These are phyloP conservation scores for Lates calcarifer DNA, from an alignment of 2,113 vertebrate genomes.

Conservation along the genomic window DNA sequence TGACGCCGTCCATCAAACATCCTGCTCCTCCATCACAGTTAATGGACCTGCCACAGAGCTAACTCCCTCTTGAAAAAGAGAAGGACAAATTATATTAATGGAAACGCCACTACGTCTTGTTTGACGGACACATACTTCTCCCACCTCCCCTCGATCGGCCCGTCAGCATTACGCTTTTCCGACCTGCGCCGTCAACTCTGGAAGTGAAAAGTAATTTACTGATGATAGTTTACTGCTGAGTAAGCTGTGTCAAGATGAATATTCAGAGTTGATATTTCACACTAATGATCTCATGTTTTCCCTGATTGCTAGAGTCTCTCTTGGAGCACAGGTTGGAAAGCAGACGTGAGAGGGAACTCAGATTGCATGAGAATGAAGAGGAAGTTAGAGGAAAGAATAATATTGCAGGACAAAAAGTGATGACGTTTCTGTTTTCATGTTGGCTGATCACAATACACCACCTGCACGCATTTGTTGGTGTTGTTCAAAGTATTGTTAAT, in stretches of 20 bases:
- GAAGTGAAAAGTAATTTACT: slow-evolving; percentile 61
- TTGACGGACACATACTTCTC: slow-evolving; percentile 50
- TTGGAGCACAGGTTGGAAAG: slow-evolving; percentile 3
- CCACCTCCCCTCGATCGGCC: slow-evolving; percentile 34
- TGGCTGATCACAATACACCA: not conserved
- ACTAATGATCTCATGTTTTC: slow-evolving; percentile 51
- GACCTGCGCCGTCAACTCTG: slow-evolving; percentile 50
- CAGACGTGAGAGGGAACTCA: not conserved
- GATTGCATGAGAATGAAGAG: not conserved
- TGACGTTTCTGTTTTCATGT: not conserved
- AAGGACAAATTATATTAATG: slow-evolving; percentile 64
- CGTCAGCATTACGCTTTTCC: slow-evolving; percentile 32
- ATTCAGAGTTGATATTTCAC: slow-evolving; percentile 23
- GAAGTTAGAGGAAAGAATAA: not conserved
- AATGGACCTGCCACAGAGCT: slow-evolving; percentile 36
- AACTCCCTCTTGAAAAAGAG: slow-evolving; percentile 39
- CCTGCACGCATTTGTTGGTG: not conserved
- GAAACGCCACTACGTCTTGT: slow-evolving; percentile 45
- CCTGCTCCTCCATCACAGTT: slow-evolving; percentile 32
- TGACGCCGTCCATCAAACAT: slow-evolving; percentile 1
- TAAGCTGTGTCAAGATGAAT: slow-evolving; percentile 32
- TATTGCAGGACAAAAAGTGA: not conserved
- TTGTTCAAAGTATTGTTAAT: not conserved
- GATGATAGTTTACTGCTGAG: slow-evolving; percentile 59
- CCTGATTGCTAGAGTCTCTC: slow-evolving; percentile 32